Evolutionary conservation across 2,797 vertebrate genomes (phyloP).

Genomic region (Ctenopoma multispine): DNA sequence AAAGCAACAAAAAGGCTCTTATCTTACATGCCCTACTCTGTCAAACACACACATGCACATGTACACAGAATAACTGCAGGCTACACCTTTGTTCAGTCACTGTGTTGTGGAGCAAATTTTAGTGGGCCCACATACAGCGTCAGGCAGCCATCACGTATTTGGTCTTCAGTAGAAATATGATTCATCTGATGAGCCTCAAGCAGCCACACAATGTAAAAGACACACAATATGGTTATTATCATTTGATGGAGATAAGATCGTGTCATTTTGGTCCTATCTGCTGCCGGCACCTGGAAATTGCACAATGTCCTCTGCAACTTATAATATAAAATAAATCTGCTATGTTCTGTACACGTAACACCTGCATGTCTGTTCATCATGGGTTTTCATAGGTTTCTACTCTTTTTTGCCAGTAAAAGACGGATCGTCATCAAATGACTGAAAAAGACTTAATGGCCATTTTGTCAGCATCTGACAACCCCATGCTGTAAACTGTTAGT

Average conservation of each 20-base stretch:
- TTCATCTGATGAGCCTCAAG: constrained; percentile 55
- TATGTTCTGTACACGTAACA: no score
- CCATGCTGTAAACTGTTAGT: constrained; percentile 12
- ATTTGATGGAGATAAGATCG: background rate
- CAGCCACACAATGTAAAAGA: constrained; percentile 13
- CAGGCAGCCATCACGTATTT: constrained; percentile 37
- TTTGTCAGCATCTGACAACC: constrained; percentile 59
- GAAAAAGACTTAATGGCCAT: background rate
- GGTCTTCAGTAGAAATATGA: constrained; percentile 43
- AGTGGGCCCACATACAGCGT: constrained; percentile 37
- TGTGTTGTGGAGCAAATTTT: constrained; percentile 52
- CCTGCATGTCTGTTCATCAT: no score
- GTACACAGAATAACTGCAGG: constrained; percentile 66
- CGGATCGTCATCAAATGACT: no score
- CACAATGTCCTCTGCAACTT: no score
- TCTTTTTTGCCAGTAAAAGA: no score
- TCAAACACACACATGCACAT: constrained; percentile 53
- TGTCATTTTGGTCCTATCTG: background rate
- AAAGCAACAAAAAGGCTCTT: constrained; percentile 64
- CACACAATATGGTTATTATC: constrained; percentile 11
- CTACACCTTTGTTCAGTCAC: constrained; percentile 64
- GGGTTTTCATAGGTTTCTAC: no score
- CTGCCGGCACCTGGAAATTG: background rate
- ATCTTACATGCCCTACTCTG: constrained; percentile 56
- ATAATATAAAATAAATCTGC: no score